Base-by-base conservation (phyloP, 2,797 vertebrate genomes). In the Decapterus maruadsi region DNA sequence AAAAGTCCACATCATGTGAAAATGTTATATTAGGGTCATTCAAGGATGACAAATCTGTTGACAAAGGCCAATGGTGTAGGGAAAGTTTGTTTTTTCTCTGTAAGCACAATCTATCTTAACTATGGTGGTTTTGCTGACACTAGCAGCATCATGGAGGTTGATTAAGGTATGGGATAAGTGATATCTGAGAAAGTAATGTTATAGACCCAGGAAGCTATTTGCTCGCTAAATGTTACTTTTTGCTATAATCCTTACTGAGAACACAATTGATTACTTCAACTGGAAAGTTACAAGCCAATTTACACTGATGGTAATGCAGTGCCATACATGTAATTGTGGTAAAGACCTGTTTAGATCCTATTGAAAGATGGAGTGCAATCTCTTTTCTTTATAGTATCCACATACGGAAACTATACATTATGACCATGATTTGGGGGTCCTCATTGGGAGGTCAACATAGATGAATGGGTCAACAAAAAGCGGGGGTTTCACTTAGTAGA, bases 1-100 rank as follows among this genome's bases (percentile, higher is more conserved):
- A 83, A 89, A 89, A 86, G 85, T 89, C 74, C 82, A 81, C 76
- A 86, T 81, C 38, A 70, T 64, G 58, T 75, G 38, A 57, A 86
- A 68, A 75, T 64, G 59, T 65, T 87, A 79, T 54, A 87, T 81
- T 75, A 54, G 22, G 59, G 59, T 70, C 20, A 48, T 68, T 80
- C 46, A 45, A 45, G 54, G 66, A 57, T 38, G 20, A 65, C 11
- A 4, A 68, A 62, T 54, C 62, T 67, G 19, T 6, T 8, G 4
- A 48, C 64, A 43, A 22, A 60, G 2, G 63, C 8, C 9, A 6
- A 34, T 19, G 66, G 14, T 64, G 16, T 42, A 17, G 8, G 3
- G 14, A 45, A 2, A 68, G 63, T 53, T 54, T 17, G 40, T 3
- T 40, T 46, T 29, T 31, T 61, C 19, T 31, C 2, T 65, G 36